Conservation (phyloP, 2,113 vertebrate genomes). For the Semnornis frantzii region DNA sequence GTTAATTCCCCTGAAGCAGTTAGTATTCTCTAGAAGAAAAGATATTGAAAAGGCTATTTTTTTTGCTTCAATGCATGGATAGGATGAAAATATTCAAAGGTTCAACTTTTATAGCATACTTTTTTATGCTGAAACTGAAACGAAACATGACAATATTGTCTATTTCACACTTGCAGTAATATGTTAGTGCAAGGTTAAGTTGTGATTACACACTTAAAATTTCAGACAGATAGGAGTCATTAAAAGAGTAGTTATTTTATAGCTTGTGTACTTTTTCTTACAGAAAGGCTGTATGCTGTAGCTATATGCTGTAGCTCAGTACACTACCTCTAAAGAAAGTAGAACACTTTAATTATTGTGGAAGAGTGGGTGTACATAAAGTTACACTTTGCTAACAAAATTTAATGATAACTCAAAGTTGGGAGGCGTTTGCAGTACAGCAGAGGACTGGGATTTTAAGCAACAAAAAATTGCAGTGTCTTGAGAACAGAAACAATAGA, state of each 20-base stretch:
- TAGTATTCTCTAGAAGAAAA: constrained; percentile 9
- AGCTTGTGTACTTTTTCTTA: neutral
- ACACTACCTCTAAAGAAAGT: constrained; percentile 6
- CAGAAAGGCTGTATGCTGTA: no score
- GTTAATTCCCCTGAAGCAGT: constrained; percentile 54
- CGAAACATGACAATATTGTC: constrained; percentile 11
- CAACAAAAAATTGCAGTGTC: neutral
- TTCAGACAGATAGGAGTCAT: neutral
- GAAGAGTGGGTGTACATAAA: neutral
- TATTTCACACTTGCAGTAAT: constrained; percentile 45
- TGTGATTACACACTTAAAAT: constrained; percentile 37
- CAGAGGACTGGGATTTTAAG: neutral
- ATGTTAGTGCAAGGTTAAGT: constrained; percentile 17
- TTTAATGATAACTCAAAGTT: constrained; percentile 18
- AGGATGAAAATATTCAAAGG: neutral
- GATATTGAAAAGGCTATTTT: constrained; percentile 45
- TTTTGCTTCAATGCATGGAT: constrained; percentile 51
- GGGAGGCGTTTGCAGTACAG: neutral
- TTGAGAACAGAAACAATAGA: neutral
- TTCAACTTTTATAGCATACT: constrained; percentile 35
- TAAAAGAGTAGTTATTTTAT: neutral
- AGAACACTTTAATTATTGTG: constrained; percentile 31
- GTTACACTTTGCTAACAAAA: constrained; percentile 18
- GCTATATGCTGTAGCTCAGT: neutral
- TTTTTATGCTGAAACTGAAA: constrained; percentile 50